Evolutionary conservation across 2,888 invertebrate genomes (phyloP).

Genomic region (Sialis lutaria): DNA sequence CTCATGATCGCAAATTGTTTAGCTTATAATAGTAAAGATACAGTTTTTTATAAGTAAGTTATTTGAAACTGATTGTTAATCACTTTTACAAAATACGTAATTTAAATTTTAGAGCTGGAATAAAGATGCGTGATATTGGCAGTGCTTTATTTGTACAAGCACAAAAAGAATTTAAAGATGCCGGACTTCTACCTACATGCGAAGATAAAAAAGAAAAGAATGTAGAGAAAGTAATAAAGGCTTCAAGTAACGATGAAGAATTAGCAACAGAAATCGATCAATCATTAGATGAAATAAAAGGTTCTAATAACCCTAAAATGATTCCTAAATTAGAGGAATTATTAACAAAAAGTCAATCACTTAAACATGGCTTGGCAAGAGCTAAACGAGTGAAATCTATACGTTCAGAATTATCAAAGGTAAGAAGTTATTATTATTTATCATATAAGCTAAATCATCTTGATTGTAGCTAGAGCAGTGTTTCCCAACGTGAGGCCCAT

Average conservation of each 20-base stretch:
- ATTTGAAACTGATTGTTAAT: too few relatives aligned
- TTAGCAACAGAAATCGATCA: slow-evolving; percentile 34
- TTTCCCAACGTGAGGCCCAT: too few relatives aligned
- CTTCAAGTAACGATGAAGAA: slow-evolving; percentile 23
- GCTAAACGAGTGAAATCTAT: slow-evolving; percentile 39
- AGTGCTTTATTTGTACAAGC: slow-evolving; percentile 61
- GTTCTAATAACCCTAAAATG: slow-evolving; percentile 20
- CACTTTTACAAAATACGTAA: background rate
- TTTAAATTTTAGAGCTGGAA: slow-evolving; percentile 43
- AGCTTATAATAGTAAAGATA: slow-evolving; percentile 88
- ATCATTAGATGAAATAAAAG: slow-evolving; percentile 26
- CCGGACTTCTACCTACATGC: slow-evolving; percentile 31
- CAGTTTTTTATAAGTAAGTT: slow-evolving; percentile 65
- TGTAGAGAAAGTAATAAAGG: slow-evolving; percentile 15
- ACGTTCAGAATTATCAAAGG: slow-evolving; percentile 36
- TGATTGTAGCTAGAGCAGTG: too few relatives aligned
- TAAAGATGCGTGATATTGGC: slow-evolving; percentile 82
- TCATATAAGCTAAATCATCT: too few relatives aligned
- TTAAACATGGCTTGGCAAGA: slow-evolving; percentile 37
- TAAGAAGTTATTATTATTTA: slow-evolving; percentile 20
- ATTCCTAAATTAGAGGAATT: slow-evolving; percentile 38
- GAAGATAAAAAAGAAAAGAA: slow-evolving; percentile 22
- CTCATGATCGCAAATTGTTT: slow-evolving; percentile 94
- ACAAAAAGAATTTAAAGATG: slow-evolving; percentile 48
- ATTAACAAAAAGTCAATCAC: slow-evolving; percentile 39